Evolutionary conservation across 2,888 invertebrate species (phyloP), one percentile per base, ranked within the genome.

Genomic region (Caenorhabditis sp.): DNA sequence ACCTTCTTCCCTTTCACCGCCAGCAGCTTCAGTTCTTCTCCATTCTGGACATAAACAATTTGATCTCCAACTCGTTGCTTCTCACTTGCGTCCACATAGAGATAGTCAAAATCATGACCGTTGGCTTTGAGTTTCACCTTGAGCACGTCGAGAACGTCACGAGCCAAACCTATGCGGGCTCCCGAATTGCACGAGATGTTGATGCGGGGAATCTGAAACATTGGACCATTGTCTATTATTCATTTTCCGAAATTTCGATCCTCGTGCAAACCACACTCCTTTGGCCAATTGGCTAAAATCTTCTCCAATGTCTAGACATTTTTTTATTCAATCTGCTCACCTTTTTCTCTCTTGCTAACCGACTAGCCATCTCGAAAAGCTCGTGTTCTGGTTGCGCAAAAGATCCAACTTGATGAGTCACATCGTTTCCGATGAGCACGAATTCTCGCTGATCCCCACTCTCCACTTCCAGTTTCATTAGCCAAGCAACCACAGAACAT

Each of bases 141-240:
- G 93, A 97, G 98, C 89, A 96, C 94, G 0, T 95, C 94, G 91
- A 98, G 98, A 3, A 99, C 95, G 93, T 99, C 98, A 92, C 98
- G 97, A 0, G 98, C 98, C 0, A 99, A 94, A 2, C 98, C 99
- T 80, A 99, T 97, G 26, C 98, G 95, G 0, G 99, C 99, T 26
- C 99, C 99, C 76, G 97, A 96, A 93, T 99, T 99, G 0, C 96
- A 97, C 0, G 98, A 95, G 74, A 99, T 95, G 93, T 98, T 99
- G 77, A 99, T 94, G 93, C 98, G 94, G 0, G 99, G 99, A 87
- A 98, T 95, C 85, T 86, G 63, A 6, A 70, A 58, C 14, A 8
- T 10, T 2, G 16, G 16, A n/a, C n/a, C n/a, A n/a, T n/a, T n/a
- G n/a, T n/a, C n/a, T n/a, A n/a, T n/a, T n/a, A n/a, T n/a, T n/a